Base-by-base conservation (phyloP, 1,140 invertebrate species). In the Apis laboriosa region DNA sequence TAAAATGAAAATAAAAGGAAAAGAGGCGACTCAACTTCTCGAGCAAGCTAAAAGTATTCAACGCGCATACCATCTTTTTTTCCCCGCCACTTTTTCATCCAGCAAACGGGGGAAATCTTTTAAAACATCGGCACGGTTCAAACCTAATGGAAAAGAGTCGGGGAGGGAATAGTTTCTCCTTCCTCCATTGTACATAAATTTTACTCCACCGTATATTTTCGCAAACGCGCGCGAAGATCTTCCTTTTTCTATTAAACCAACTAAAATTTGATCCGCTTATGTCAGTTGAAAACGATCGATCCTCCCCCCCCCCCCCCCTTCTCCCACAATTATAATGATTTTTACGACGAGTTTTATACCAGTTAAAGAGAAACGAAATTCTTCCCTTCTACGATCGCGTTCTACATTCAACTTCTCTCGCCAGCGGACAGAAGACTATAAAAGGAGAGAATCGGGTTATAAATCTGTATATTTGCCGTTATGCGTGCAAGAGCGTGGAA, bases 391-490 rank as follows among this genome's bases (percentile, higher is more conserved):
- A 0, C 0, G 9, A 19, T 11, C 9, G 34, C 34, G 43, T 76
- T n/a, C n/a, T n/a, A n/a, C n/a, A n/a, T n/a, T 76, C 34, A 1
- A 12, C 73, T 55, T 73, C 28, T 43, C 28, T 43, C 56, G 49
- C 34, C 34, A 53, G 34, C 74, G 74, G 53, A 49, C 60, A 13
- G 15, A 28, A 63, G 74, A 13, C 17, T 34, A 64, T 64, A 64
- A 64, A 64, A 64, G 73, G 17, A 34, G 34, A 64, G 73, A 19
- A 51, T 34, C 34, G 28, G 53, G 53, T 66, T 82, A 24, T 82
- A 82, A 82, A 82, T 82, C 67, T 82, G 56, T 64, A 82, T 55
- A 76, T 58, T 73, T 19, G 19, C 49, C 21, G 34, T 15, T 43
- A n/a, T 19, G 51, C 24, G 76, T 49, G 58, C 19, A 12, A 11